Conservation (phyloP, 2,888 invertebrate genomes). For the Bellardia pandia region DNA sequence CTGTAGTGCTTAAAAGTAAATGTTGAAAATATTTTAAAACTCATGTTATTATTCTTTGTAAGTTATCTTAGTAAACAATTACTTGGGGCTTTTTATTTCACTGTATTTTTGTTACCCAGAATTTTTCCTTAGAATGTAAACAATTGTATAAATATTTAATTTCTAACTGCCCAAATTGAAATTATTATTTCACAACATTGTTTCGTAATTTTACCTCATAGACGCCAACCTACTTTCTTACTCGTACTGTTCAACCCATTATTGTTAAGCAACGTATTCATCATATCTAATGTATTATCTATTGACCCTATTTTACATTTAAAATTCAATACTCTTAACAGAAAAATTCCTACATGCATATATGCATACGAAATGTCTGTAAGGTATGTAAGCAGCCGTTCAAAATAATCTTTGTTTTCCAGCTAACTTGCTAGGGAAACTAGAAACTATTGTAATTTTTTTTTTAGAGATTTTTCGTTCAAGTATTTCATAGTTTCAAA, state of each 20-base stretch:
- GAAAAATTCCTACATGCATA: constrained; percentile 21
- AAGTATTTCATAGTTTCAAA: constrained; percentile 33
- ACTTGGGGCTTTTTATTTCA: too few relatives aligned
- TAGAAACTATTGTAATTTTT: constrained; percentile 40
- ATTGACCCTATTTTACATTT: constrained; percentile 66
- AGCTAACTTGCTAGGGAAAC: constrained; percentile 32
- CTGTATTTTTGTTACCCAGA: not conserved
- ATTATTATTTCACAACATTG: constrained; percentile 38
- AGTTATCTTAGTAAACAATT: too few relatives aligned
- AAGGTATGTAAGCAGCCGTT: constrained; percentile 51
- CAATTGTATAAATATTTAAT: not conserved
- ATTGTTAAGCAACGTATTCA: constrained; percentile 30
- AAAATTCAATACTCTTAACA: constrained; percentile 47
- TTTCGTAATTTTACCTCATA: constrained; percentile 40
- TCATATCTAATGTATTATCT: constrained; percentile 69
- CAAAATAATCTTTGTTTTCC: constrained; percentile 48
- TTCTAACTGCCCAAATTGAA: not conserved
- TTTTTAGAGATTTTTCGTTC: constrained; percentile 18
- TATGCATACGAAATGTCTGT: constrained; percentile 63
- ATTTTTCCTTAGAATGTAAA: not conserved
- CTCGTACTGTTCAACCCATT: not conserved
- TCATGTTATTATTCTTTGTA: too few relatives aligned
- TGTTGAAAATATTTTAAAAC: too few relatives aligned
- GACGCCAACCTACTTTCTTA: constrained; percentile 57
- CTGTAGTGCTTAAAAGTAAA: too few relatives aligned